Percentiles rank a stretch among this genome's conserved stretches.
These are phyloP conservation scores for Amorpha juglandis DNA, from an alignment of 2,888 invertebrate species.

Conservation along the genomic window DNA sequence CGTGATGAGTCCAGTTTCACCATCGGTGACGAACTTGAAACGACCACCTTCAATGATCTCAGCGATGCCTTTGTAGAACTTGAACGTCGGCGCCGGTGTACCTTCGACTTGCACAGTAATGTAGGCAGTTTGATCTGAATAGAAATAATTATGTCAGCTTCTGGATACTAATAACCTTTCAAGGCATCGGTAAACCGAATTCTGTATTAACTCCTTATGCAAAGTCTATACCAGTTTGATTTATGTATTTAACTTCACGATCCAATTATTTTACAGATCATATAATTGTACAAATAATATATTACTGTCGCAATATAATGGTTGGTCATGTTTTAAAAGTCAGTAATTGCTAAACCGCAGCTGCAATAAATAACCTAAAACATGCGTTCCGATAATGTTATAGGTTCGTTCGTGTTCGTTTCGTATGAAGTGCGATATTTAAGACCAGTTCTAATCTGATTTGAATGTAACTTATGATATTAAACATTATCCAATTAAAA, in stretches of 20 bases:
- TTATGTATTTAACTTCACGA: too few species aligned
- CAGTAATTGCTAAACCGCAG: background rate
- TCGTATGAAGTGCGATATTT: background rate
- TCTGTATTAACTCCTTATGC: too few species aligned
- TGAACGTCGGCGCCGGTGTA: constrained; percentile 96
- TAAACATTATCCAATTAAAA: too few species aligned
- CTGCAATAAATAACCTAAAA: background rate
- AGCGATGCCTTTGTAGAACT: constrained; percentile 96
- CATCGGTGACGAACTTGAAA: constrained; percentile 97
- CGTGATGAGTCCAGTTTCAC: constrained; percentile 95
- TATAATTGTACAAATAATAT: too few species aligned
- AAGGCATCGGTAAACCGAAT: too few species aligned
- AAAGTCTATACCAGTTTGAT: too few species aligned
- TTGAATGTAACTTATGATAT: background rate
- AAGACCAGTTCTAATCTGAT: background rate
- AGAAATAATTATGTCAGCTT: background rate
- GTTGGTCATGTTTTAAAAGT: background rate
- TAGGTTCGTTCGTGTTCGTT: background rate
- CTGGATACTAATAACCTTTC: background rate
- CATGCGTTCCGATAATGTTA: background rate
- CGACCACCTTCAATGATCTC: constrained; percentile 98
- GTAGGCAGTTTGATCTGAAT: constrained; percentile 95
- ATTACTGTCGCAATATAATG: background rate
- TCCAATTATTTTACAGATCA: too few species aligned
- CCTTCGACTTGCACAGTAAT: constrained; percentile 97